These are phyloP conservation scores for Drosophila parabipectinata DNA, from an alignment of 1,140 invertebrate species.

Conservation along the genomic window DNA sequence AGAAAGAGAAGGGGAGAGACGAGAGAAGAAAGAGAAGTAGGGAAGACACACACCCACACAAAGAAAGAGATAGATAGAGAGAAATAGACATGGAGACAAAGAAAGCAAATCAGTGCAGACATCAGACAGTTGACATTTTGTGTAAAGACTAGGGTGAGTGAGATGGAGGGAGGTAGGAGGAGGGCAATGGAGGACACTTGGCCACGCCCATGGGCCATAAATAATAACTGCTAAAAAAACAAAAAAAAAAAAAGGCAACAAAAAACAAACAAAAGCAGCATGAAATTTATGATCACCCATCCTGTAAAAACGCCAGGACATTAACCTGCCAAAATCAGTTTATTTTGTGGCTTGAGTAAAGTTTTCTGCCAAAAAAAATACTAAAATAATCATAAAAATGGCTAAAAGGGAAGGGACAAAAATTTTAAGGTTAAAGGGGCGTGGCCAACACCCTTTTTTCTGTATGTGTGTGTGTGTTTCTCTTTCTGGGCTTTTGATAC, in stretches of 20 bases:
- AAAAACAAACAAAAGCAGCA: conserved; percentile 7
- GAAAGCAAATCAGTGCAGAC: conserved; percentile 71
- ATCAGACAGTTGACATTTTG: conserved; percentile 62
- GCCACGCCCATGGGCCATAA: conserved; percentile 61
- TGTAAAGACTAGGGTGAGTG: conserved; percentile 1
- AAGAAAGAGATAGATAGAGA: conserved; percentile 1
- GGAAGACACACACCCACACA: conserved; percentile 13
- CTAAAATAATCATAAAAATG: not conserved
- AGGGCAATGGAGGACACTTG: not conserved
- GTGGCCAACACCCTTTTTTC: conserved; percentile 15
- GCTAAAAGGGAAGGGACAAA: not conserved
- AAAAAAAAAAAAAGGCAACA: not conserved
- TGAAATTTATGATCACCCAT: conserved; percentile 56
- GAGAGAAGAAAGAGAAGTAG: conserved; percentile 6
- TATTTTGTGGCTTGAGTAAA: conserved; percentile 33
- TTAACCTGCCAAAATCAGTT: conserved; percentile 42
- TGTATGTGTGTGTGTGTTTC: not conserved
- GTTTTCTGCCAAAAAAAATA: conserved; percentile 14
- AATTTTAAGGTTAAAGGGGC: not conserved
- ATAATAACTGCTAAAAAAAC: conserved; percentile 50
- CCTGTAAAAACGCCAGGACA: conserved; percentile 6
- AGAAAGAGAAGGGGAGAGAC: conserved; percentile 1
- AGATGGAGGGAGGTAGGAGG: not conserved
- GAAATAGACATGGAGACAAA: conserved; percentile 27
- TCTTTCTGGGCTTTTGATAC: conserved; percentile 77